Percentiles rank a stretch among this genome's conserved stretches.
Evolutionary conservation across 2,888 invertebrate genomes (phyloP).

Genomic region (Atherix ibis): DNA sequence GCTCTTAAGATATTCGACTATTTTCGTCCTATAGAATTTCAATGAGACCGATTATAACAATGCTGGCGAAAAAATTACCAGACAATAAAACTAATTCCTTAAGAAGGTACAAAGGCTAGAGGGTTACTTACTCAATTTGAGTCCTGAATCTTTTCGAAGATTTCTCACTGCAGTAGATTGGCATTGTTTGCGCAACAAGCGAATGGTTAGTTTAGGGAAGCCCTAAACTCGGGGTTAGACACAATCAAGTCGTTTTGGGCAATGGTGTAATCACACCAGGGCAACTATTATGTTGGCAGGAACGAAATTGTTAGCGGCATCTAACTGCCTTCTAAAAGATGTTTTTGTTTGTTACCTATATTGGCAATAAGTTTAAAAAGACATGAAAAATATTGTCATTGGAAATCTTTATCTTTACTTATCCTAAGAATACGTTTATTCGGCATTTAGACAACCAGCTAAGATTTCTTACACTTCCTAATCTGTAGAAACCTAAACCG

Average conservation of each 20-base stretch:
- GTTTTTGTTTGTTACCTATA: no score
- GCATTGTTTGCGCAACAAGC: conserved; percentile 17
- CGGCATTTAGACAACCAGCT: no score
- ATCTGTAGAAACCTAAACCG: no score
- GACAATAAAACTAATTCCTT: conserved; percentile 15
- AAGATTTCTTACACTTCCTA: no score
- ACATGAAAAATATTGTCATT: no score
- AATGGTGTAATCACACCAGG: conserved; percentile 15
- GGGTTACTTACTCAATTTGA: not conserved
- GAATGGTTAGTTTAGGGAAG: conserved; percentile 13
- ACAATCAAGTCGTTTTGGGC: conserved; percentile 13
- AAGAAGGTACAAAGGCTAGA: not conserved
- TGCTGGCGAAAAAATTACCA: conserved; percentile 13
- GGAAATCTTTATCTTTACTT: no score
- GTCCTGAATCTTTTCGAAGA: not conserved
- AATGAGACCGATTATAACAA: no score
- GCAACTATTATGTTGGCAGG: conserved; percentile 17
- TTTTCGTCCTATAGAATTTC: no score
- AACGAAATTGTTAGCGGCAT: conserved; percentile 15
- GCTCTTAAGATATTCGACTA: no score
- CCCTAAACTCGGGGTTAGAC: conserved; percentile 13
- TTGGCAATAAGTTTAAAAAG: no score
- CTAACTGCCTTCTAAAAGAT: no score
- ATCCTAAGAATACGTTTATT: no score
- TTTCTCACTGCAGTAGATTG: not conserved